phyloP scores from a whole-genome alignment of 2,888 invertebrate genomes.

The Stratiomys singularior region DNA sequence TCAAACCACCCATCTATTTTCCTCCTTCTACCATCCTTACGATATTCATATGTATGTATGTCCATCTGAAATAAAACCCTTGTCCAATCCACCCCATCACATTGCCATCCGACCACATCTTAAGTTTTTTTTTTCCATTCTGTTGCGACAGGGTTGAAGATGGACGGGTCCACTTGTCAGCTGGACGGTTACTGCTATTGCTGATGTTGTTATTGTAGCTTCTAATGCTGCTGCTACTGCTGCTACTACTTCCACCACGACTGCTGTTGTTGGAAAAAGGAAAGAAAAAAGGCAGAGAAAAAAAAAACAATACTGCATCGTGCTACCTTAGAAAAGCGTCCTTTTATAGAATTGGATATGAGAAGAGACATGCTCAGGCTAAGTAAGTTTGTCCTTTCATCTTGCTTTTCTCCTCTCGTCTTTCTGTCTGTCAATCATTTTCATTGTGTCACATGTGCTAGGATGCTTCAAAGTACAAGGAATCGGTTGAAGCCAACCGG shows the following conservation, averaged over 20 bases:
- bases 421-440: conserved; percentile 40
- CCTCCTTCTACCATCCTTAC: background rate
- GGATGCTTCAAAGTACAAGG: background rate
- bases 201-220: no score
- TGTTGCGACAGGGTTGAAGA: conserved; percentile 21
- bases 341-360: background rate
- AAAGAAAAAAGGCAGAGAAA: background rate
- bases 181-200: no score
- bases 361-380: conserved; percentile 3
- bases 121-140: conserved; percentile 9
- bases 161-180: conserved; percentile 44
- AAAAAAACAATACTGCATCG: background rate
- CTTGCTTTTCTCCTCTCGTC: background rate
- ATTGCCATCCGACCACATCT: conserved; percentile 20
- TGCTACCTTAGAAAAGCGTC: background rate
- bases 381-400: conserved; percentile 28
- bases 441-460: conserved; percentile 32
- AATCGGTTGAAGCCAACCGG: conserved; percentile 19
- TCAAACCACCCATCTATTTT: background rate
- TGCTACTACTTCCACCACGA: background rate
- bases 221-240: no score
- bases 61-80: background rate
- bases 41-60: background rate
- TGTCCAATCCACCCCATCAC: conserved; percentile 5
- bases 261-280: background rate